A percentile compares a stretch with the other conserved stretches of the same genome.
phyloP scores from a whole-genome alignment of 1,140 invertebrate species.

The Theocolax elegans region DNA sequence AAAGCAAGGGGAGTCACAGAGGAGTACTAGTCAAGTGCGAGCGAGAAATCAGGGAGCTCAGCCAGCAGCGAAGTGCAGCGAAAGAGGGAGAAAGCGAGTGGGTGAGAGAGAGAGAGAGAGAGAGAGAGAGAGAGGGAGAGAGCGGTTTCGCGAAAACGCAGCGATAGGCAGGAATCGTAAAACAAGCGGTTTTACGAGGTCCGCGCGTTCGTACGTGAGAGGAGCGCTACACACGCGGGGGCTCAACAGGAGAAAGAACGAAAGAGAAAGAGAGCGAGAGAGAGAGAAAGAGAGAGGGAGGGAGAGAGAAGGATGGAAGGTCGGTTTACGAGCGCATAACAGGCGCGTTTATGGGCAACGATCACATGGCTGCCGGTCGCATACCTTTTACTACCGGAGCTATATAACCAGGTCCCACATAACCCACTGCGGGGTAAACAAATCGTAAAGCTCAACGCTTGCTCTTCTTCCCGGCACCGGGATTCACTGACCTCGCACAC shows the following conservation, averaged over 20 bases:
- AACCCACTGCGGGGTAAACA: constrained; percentile 67
- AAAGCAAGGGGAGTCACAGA: no score
- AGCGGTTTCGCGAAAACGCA: no score
- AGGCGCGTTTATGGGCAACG: constrained; percentile 66
- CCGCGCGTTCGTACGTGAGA: constrained; percentile 31
- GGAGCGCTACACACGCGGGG: constrained; percentile 34
- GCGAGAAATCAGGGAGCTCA: no score
- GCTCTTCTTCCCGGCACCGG: no score
- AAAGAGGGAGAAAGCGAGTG: no score
- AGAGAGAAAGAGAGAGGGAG: constrained; percentile 28
- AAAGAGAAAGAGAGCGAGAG: constrained; percentile 26
- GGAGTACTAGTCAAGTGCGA: no score
- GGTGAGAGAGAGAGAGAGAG: no score
- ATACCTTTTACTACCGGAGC: constrained; percentile 57
- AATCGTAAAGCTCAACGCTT: constrained; percentile 65
- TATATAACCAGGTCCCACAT: constrained; percentile 62
- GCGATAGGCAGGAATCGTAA: constrained; percentile 65
- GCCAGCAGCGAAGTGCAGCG: no score
- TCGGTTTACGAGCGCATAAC: constrained; percentile 68
- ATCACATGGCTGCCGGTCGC: constrained; percentile 61
- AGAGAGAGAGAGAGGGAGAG: no score
- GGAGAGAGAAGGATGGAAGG: constrained; percentile 35
- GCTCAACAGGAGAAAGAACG: constrained; percentile 1
- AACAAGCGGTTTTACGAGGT: constrained; percentile 64
- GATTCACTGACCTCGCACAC: constrained; percentile 67